phyloP scores from a whole-genome alignment of 2,888 invertebrate genomes.

The Drosophila peninsularis region DNA sequence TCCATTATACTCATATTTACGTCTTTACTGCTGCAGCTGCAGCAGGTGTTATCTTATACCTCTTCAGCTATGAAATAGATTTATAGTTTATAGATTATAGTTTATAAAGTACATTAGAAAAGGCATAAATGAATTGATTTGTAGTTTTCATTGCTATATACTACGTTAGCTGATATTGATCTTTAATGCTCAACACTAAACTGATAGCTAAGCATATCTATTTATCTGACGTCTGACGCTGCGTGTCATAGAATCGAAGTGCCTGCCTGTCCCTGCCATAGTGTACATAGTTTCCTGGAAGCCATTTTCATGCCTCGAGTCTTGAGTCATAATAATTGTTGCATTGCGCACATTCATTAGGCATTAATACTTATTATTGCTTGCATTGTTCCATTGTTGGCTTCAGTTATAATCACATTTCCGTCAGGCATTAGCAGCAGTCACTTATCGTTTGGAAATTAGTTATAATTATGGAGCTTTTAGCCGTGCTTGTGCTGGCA shows the following conservation, averaged over 20 bases:
- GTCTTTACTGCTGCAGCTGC: background rate
- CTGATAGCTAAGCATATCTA: background rate
- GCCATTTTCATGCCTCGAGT: background rate
- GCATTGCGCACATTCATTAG: constrained; percentile 2
- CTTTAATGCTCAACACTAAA: background rate
- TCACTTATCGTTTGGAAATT: constrained; percentile 57
- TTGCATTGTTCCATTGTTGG: constrained; percentile 1
- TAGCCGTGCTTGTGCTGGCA: constrained; percentile 16
- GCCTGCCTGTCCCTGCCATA: background rate
- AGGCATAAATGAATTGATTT: background rate
- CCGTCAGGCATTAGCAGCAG: constrained; percentile 18
- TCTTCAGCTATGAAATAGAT: background rate
- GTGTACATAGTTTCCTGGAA: constrained; percentile 1
- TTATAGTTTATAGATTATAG: background rate
- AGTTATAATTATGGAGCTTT: constrained; percentile 65
- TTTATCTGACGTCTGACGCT: background rate
- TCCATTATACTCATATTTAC: background rate
- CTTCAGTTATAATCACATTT: background rate
- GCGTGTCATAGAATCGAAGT: background rate
- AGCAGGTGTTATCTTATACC: background rate
- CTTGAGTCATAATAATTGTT: background rate
- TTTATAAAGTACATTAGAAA: background rate
- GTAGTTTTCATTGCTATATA: background rate
- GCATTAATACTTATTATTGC: constrained; percentile 1
- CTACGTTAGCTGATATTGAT: background rate